These are phyloP conservation scores for Microplitis mediator DNA, from an alignment of 1,140 invertebrate genomes.

Conservation along the genomic window DNA sequence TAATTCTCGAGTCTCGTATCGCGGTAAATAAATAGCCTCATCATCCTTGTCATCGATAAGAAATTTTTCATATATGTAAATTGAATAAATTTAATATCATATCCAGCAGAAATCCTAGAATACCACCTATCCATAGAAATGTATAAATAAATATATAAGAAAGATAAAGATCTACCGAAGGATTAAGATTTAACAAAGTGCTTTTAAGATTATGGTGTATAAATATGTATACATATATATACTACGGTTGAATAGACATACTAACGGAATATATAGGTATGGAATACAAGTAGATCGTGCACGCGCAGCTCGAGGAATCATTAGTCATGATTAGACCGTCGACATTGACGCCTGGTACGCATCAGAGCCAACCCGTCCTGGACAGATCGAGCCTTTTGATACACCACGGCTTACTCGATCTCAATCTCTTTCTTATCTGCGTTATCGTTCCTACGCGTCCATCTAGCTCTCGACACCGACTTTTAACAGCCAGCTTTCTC, in stretches of 20 bases:
- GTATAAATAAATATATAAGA: background rate
- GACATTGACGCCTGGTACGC: slow-evolving; percentile 42
- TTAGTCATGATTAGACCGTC: slow-evolving; percentile 51
- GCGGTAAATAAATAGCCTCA: background rate
- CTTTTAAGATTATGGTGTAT: background rate
- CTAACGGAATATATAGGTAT: background rate
- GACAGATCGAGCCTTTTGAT: slow-evolving; percentile 47
- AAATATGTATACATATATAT: too few species aligned
- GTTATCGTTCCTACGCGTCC: slow-evolving; percentile 9
- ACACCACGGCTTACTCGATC: slow-evolving; percentile 26
- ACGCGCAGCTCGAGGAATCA: slow-evolving; percentile 31
- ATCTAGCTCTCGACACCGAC: too few species aligned
- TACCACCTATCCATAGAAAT: too few species aligned
- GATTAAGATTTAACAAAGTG: slow-evolving; percentile 45
- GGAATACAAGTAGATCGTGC: background rate
- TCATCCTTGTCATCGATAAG: background rate
- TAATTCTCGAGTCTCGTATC: background rate
- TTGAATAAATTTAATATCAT: background rate
- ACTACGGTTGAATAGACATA: too few species aligned
- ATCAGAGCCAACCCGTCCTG: background rate
- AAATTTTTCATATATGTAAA: background rate
- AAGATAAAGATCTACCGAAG: background rate
- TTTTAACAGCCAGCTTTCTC: too few species aligned
- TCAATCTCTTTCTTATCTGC: slow-evolving; percentile 13
- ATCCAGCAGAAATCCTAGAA: background rate